Evolutionary conservation across 2,888 invertebrate species (phyloP), one percentile per base, ranked within the genome.

Genomic region (Ophion costatus): DNA sequence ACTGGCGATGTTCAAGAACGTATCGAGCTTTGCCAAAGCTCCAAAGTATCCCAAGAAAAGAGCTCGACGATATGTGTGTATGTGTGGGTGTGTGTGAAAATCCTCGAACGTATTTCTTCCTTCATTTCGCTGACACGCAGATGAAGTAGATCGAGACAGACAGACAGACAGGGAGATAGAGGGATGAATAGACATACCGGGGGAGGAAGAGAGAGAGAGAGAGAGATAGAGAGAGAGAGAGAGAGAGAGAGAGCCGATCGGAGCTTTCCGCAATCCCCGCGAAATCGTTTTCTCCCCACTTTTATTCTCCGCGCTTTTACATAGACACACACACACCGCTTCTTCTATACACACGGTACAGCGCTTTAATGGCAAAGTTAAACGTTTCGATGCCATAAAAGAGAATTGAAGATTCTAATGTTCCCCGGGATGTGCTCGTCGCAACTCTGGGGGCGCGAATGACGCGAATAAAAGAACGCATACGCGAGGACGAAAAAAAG

Each of bases 371-470:
- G 86, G 88, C 85, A 74, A 89, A 89, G 87, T 87, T 89, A 88
- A 89, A 87, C 86, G 87, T 85, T 84, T 79, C 85, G 82, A 82
- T 69, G 79, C 88, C 81, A 82, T 80, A 86, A 86, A 85, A 87
- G 87, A 77, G 85, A 88, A 87, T 86, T 85, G 85, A 86, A 88
- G 87, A 88, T 88, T 87, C 87, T 86, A 86, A 87, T 87, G 84
- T 83, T 76, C 57, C 51, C 56, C 63, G 79, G 59, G 76, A 63
- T 75, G 24, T 64, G 76, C 74, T 73, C 57, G 51, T 51, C 24
- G 59, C n/a, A 24, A 69, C 11, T 45, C 63, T 38, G 14, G 38
- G 14, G 38, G 76, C 6, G 74, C 38, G 42, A 45, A 38, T 17
- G 59, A 67, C 33, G 33, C 56, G n/a, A 51, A 29, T 51, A 29